Conservation (phyloP, 2,888 invertebrate genomes). For the Sesamia inferens region DNA sequence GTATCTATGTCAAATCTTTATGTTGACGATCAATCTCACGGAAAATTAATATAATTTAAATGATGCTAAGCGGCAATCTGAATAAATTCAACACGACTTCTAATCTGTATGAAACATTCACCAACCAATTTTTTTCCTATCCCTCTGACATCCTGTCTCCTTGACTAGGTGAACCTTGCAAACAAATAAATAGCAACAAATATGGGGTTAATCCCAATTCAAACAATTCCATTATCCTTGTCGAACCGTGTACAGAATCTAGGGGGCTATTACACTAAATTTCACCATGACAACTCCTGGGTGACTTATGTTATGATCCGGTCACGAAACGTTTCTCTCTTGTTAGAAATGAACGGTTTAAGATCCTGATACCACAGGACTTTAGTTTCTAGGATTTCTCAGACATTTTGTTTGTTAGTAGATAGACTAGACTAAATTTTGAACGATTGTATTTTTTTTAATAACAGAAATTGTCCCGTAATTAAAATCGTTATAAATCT, state of each 20-base stretch:
- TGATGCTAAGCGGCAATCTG: neutral
- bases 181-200: constrained; percentile 10
- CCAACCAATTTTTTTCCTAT: neutral
- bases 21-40: neutral
- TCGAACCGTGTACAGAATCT: constrained; percentile 28
- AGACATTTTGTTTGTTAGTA: constrained; percentile 4
- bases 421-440: too few relatives aligned
- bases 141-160: too few relatives aligned
- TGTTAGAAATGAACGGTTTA: constrained; percentile 40
- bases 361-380: constrained; percentile 15
- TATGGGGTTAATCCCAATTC: constrained; percentile 16
- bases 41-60: too few relatives aligned
- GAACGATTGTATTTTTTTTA: too few relatives aligned
- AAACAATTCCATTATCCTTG: constrained; percentile 28
- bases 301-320: constrained; percentile 69
- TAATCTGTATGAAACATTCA: neutral
- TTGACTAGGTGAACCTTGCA: neutral
- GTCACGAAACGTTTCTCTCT: constrained; percentile 69
- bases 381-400: constrained; percentile 20
- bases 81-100: neutral
- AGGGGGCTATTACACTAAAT: constrained; percentile 68
- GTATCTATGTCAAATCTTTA: neutral
- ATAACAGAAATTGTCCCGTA: too few relatives aligned
- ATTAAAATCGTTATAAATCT: too few relatives aligned
- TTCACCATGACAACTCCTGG: constrained; percentile 67